phyloP scores from a whole-genome alignment of 2,888 invertebrate genomes.

The Encarsia formosa region DNA sequence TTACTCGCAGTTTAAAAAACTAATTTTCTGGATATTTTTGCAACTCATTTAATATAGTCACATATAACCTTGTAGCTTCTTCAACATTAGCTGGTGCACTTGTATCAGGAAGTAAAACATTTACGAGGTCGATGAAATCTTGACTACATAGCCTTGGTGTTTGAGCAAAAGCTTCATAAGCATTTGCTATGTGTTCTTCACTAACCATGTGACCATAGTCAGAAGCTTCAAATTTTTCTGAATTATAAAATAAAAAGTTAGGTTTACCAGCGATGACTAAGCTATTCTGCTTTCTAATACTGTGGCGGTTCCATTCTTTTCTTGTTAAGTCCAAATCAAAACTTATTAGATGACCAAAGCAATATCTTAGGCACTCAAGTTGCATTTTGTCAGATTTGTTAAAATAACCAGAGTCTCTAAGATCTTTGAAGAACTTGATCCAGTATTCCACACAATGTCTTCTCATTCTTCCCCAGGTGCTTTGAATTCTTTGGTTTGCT shows the following conservation, averaged over 20 bases:
- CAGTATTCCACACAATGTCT: background rate
- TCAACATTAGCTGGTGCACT: no score
- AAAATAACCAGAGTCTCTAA: background rate
- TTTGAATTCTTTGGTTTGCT: conserved; percentile 1
- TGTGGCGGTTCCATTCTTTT: background rate
- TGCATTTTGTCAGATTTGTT: background rate
- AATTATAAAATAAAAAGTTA: background rate
- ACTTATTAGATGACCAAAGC: background rate
- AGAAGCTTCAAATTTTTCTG: background rate
- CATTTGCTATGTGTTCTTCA: no score
- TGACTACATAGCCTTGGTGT: no score
- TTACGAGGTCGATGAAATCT: no score
- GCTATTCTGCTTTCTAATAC: background rate
- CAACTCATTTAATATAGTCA: no score
- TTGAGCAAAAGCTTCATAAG: no score
- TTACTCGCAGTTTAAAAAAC: no score
- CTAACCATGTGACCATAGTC: background rate
- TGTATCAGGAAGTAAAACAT: no score
- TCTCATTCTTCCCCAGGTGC: background rate
- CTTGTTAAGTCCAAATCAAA: background rate
- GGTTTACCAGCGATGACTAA: background rate
- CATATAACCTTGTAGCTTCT: no score
- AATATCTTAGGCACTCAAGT: no score
- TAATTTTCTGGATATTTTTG: no score
- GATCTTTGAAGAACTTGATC: background rate